Evolutionary conservation across 2,113 vertebrate species (phyloP).

Genomic region (Malurus melanocephalus): DNA sequence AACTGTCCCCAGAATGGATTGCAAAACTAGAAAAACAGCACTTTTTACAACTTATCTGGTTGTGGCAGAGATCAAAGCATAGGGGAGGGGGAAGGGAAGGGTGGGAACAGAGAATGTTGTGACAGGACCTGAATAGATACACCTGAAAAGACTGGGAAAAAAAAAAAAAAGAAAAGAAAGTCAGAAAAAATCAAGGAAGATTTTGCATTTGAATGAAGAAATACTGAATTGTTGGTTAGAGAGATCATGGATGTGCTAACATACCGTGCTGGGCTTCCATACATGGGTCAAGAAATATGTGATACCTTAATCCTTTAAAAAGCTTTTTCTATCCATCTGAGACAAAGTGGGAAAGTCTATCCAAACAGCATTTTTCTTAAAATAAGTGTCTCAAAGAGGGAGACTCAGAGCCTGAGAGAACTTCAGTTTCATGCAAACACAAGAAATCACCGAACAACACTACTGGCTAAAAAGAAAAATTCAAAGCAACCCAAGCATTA

Average conservation of each 20-base stretch:
- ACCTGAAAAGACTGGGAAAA: not conserved
- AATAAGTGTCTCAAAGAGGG: not conserved
- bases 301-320: not conserved
- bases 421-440: not conserved
- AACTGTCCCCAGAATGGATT: not conserved
- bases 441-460: not conserved
- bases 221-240: not conserved
- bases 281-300: not conserved
- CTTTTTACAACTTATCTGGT: not conserved
- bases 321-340: not conserved
- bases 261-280: not conserved
- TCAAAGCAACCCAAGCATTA: not conserved
- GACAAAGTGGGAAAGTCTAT: not conserved
- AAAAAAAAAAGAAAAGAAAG: not conserved
- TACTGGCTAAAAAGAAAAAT: not conserved
- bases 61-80: not conserved
- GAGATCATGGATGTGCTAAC: not conserved
- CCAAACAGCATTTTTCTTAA: not conserved
- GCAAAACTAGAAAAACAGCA: not conserved
- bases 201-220: not conserved
- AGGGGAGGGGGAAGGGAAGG: accelerated
- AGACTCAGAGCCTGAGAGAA: not conserved
- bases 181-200: not conserved
- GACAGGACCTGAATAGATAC: not conserved
- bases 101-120: accelerated